A percentile compares a stretch with the other conserved stretches of the same genome.
Evolutionary conservation across 1,140 invertebrate genomes (phyloP).

Genomic region (Argopecten irradians): DNA sequence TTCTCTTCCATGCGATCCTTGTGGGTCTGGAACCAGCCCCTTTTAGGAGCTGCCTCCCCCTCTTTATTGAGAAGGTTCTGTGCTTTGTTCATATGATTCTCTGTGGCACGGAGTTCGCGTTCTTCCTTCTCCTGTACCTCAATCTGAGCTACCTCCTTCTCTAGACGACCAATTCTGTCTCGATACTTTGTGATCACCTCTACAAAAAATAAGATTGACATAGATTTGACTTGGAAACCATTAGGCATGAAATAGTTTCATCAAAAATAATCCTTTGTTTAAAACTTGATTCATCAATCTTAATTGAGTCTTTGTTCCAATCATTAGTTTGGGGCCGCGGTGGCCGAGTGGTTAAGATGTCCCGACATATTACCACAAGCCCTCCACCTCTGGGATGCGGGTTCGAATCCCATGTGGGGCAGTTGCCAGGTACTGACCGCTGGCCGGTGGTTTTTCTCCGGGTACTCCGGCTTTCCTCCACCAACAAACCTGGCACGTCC

Average conservation of each 20-base stretch:
- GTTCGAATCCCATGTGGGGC: no score
- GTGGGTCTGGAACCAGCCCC: slow-evolving; percentile 93
- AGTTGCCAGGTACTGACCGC: no score
- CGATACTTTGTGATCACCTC: slow-evolving; percentile 93
- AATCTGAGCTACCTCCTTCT: slow-evolving; percentile 88
- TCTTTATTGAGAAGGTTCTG: slow-evolving; percentile 84
- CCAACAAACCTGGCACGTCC: no score
- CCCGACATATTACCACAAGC: no score
- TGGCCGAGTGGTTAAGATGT: no score
- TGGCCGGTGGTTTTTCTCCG: no score
- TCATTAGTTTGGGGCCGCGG: not conserved
- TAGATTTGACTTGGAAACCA: no score
- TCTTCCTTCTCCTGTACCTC: slow-evolving; percentile 91
- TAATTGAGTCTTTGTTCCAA: not conserved
- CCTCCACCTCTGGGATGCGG: no score
- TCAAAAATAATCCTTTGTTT: not conserved
- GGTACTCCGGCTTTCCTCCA: no score
- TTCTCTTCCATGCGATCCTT: slow-evolving; percentile 89
- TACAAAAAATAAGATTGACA: slow-evolving; percentile 65
- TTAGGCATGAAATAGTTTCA: not conserved
- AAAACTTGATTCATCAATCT: not conserved
- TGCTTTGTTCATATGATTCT: slow-evolving; percentile 89
- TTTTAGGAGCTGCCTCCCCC: slow-evolving; percentile 75
- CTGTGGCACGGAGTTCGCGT: slow-evolving; percentile 87
- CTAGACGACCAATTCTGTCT: slow-evolving; percentile 84